Evolutionary conservation across 37 sponge, comb jelly and placozoan genomes (phyloP).

Genomic region (Halisarca cf. caerulea): DNA sequence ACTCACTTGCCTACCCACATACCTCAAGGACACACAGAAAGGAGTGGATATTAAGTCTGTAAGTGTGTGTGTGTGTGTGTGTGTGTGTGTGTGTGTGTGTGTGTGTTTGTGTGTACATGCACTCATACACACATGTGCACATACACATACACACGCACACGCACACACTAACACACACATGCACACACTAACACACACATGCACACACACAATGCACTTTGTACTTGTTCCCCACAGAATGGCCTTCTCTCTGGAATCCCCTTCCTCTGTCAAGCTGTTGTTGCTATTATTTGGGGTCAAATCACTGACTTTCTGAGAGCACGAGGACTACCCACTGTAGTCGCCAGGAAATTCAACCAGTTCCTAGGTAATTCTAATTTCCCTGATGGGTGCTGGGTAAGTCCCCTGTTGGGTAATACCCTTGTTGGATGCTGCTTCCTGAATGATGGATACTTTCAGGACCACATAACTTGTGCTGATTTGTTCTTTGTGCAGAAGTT

Average conservation of each 20-base stretch:
- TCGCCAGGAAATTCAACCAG: constrained; percentile 65
- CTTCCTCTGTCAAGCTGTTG: constrained; percentile 34
- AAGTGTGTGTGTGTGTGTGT: background rate
- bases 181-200: too few relatives aligned
- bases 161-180: too few relatives aligned
- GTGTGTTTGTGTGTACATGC: too few relatives aligned
- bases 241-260: constrained; percentile 85
- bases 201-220: background rate
- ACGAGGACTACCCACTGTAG: constrained; percentile 46
- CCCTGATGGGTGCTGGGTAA: too few relatives aligned
- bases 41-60: constrained; percentile 9
- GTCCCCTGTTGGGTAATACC: too few relatives aligned
- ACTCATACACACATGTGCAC: too few relatives aligned
- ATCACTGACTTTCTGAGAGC: constrained; percentile 67
- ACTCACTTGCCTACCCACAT: constrained; percentile 65
- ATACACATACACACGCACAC: too few relatives aligned
- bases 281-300: constrained; percentile 42
- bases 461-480: too few relatives aligned
- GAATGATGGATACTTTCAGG: too few relatives aligned
- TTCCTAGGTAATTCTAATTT: constrained; percentile 47
- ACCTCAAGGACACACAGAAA: constrained; percentile 30
- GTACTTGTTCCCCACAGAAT: constrained; percentile 35
- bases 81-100: too few relatives aligned
- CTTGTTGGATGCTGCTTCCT: too few relatives aligned
- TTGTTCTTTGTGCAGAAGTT: too few relatives aligned